Evolutionary conservation across 2,113 vertebrate species (phyloP), one percentile per base, ranked within the genome.

Genomic region (Hylia prasina): DNA sequence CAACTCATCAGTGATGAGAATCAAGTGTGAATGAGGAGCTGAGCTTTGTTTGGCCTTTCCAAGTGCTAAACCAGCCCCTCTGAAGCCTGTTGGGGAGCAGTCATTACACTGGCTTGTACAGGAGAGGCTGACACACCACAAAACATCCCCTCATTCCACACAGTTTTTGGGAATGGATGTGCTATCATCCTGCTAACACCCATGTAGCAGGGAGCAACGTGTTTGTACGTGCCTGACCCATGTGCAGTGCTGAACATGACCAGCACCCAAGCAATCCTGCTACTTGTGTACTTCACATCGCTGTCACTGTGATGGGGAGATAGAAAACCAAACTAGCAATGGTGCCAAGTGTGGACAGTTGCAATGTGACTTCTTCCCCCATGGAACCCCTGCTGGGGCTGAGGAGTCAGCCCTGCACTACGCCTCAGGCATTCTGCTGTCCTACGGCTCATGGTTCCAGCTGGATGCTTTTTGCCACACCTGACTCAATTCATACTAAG

Each of bases 351-450:
- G 33, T 33, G 39, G 39, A 45, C 33, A 39, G 28, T 8, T 39
- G 15, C 18, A 8, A 4, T 0, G 9, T 3, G 8, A 44, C 25
- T 23, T 28, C 20, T 23, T 28, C 20, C 13, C 20, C 21, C 28
- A n/a, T 0, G 0, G 20, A 83, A 37, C 25, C 9, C 23, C 6
- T 4, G 35, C 20, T 3, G 1, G 27, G n/a, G 7, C 35, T 2
- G 7, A 31, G 0, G 3, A 13, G 8, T 18, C 23, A 31, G 4
- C 18, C 30, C 69, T 21, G 1, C 6, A 2, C 19, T 8, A 33
- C 9, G 48, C 7, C 40, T 39, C 3, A 0, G 24, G 23, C 0
- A 4, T 10, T 35, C 7, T 4, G 3, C 45, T 10, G 22, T n/a
- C 9, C 57, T 21, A 10, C 2, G 3, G 33, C 60, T 57, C 11